Evolutionary conservation across 2,113 vertebrate species (phyloP).

Genomic region (Falco punctatus): DNA sequence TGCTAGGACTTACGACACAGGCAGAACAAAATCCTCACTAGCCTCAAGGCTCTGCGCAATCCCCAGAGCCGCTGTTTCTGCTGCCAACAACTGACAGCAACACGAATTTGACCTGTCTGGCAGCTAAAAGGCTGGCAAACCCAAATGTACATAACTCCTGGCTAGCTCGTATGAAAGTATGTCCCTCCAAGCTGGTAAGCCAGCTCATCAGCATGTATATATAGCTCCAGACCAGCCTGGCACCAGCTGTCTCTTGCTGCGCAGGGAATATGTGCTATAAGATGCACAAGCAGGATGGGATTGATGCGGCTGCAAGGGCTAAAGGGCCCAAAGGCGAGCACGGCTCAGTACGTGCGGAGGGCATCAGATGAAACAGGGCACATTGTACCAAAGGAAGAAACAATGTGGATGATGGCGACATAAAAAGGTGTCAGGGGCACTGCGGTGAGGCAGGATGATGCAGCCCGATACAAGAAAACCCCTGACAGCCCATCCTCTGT

Average conservation of each 20-base stretch:
- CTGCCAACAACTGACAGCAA: constrained; percentile 5
- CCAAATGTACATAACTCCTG: not conserved
- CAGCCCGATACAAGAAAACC: not conserved
- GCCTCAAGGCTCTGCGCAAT: not conserved
- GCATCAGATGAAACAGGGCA: not conserved
- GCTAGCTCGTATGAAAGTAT: not conserved
- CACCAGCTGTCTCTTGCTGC: not conserved
- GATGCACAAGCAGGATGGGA: not conserved
- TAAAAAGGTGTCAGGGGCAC: not conserved
- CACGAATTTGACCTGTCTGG: not conserved
- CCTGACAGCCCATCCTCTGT: not conserved
- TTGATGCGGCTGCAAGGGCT: not conserved
- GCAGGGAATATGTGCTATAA: not conserved
- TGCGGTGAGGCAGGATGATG: not conserved
- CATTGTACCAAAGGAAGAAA: not conserved
- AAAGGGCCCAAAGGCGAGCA: not conserved
- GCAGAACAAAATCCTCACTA: not conserved
- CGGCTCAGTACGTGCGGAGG: fast-evolving
- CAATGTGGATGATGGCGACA: fast-evolving
- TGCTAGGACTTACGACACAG: not conserved
- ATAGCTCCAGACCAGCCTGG: not conserved
- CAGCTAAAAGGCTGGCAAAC: constrained; percentile 37
- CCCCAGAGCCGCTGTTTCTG: not conserved
- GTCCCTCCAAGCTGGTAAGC: not conserved
- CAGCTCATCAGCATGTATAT: not conserved